Conservation (phyloP, 2,113 vertebrate genomes). For the Ptyas mucosa region DNA sequence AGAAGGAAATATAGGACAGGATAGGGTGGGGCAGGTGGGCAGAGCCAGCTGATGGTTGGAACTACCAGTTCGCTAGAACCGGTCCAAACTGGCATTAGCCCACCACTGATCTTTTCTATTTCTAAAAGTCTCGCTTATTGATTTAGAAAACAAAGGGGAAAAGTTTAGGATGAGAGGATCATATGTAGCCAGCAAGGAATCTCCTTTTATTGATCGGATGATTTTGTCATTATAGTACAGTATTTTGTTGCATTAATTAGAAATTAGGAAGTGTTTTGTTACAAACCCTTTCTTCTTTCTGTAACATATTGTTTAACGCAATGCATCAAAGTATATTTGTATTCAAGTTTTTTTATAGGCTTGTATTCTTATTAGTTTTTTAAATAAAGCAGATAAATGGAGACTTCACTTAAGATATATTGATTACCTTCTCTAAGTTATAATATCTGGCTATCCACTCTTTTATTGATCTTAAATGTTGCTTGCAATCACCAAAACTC, state of each 20-base stretch:
- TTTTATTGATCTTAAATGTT: constrained; percentile 16
- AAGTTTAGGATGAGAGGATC: background rate
- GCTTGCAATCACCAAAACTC: background rate
- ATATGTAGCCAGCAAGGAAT: background rate
- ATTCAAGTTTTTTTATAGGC: background rate
- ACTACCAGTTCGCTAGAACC: too few relatives aligned
- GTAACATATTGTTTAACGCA: background rate
- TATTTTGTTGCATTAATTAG: background rate
- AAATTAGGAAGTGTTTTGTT: background rate
- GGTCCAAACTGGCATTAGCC: too few relatives aligned
- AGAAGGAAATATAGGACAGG: too few relatives aligned
- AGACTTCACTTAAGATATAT: constrained; percentile 19
- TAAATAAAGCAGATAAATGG: background rate
- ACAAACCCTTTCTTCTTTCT: background rate
- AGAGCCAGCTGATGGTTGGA: too few relatives aligned
- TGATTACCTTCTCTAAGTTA: constrained; percentile 14
- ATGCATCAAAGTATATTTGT: background rate
- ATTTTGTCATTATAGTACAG: background rate
- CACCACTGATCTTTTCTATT: background rate
- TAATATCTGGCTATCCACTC: background rate
- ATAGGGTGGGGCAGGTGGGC: too few relatives aligned
- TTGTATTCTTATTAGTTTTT: constrained; percentile 18
- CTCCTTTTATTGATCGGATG: background rate
- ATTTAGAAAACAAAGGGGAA: background rate
- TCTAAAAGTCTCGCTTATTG: background rate